Conservation (phyloP, 2,113 vertebrate species). For the Dipodomys stephensi region DNA sequence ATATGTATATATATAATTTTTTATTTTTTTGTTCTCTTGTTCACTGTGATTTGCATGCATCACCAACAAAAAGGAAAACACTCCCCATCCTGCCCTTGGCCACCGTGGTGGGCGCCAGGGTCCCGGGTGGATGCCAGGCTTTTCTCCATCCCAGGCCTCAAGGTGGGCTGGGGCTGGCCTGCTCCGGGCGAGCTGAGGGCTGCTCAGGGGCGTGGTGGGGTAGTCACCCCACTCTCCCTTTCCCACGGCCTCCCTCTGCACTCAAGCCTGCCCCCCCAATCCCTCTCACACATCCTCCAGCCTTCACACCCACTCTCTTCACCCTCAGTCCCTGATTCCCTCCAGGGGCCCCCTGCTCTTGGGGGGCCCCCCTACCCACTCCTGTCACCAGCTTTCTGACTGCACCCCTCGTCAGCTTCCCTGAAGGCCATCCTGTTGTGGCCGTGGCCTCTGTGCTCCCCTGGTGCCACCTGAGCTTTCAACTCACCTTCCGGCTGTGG, state of each 20-base stretch:
- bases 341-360: no score
- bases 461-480: slow-evolving; percentile 40
- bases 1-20: background rate
- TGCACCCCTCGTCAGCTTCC: background rate
- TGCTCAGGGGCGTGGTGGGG: background rate
- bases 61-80: slow-evolving; percentile 53
- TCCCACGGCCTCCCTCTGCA: background rate
- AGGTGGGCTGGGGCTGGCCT: background rate
- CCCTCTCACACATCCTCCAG: slow-evolving; percentile 49
- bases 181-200: slow-evolving; percentile 22
- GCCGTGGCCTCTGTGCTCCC: slow-evolving; percentile 17
- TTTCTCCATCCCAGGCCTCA: background rate
- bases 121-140: background rate
- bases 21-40: slow-evolving; percentile 41
- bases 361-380: background rate
- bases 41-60: slow-evolving; percentile 72
- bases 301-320: background rate
- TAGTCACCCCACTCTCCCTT: background rate
- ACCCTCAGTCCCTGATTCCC: background rate
- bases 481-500: slow-evolving; percentile 24
- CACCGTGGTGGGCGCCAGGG: background rate
- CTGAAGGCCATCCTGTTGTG: slow-evolving; percentile 36
- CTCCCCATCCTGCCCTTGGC: background rate
- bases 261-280: background rate
- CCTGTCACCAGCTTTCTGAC: background rate